Evolutionary conservation across 2,113 vertebrate genomes (phyloP), one percentile per base, ranked within the genome.

Genomic region (Zosterops hypoxanthus): DNA sequence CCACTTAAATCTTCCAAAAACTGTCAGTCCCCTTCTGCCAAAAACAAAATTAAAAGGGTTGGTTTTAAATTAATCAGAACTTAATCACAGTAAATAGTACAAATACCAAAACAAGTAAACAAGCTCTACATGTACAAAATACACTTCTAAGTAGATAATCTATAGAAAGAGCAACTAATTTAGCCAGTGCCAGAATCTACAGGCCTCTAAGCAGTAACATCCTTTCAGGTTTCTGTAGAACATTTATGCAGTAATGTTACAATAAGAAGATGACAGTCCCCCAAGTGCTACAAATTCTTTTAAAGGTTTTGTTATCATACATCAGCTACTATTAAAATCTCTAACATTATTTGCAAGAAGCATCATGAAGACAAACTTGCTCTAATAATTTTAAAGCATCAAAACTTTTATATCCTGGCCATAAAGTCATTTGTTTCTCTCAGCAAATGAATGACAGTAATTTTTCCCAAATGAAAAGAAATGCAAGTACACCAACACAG

Each of bases 1-100:
- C 44, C 82, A 47, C 76, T 90, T 57, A 79, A 84, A 28, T 39
- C 93, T 96, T 95, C 83, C 25, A 73, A 47, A 86, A 92, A 52
- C 9, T 57, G 26, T 86, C 75, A 56, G 26, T 25, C 25, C 17
- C 47, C 21, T 86, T 73, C 96, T 97, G 94, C 66, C 49, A 95
- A 94, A 92, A 82, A 88, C 5, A 96, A 93, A 94, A 85, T 66
- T 57, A 8, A 92, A 77, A 83, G 5, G 3, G 9, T 25, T 77
- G 17, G 3, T 92, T 94, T 91, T 13, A 65, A 83, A 72, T 70
- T 44, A 82, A 90, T 81, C 24, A 57, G 72, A 90, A 79, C 22
- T 72, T 73, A 73, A 83, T 53, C 22, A 90, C 6, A 86, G 36
- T 33, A 90, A 90, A 93, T 6, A 68, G 31, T 19, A 83, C 14